phyloP scores from a whole-genome alignment of 2,888 invertebrate species.

The Bellardia bayeri region DNA sequence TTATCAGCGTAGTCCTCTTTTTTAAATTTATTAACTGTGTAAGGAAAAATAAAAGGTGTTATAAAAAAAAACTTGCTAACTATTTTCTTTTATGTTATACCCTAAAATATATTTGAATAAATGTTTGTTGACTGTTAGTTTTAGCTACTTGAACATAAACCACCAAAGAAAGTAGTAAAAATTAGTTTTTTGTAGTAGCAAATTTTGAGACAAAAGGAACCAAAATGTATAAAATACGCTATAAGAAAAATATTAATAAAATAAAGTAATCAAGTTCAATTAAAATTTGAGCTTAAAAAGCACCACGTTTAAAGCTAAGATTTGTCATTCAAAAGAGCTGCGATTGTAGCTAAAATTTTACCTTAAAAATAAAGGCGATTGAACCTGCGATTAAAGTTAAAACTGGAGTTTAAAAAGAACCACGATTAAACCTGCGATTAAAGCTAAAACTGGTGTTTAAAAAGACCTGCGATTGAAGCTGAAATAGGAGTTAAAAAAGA shows the following conservation, averaged over 20 bases:
- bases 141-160: constrained; percentile 57
- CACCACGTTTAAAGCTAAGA: too few relatives aligned
- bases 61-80: constrained; percentile 22
- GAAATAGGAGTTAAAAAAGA: too few relatives aligned
- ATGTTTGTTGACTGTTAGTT: constrained; percentile 55
- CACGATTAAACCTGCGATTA: too few relatives aligned
- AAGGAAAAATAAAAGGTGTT: not conserved
- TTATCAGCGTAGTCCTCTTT: constrained; percentile 33
- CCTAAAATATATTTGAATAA: constrained; percentile 28
- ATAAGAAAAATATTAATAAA: not conserved
- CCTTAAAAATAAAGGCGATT: too few relatives aligned
- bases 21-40: constrained; percentile 56
- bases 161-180: constrained; percentile 39
- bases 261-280: not conserved
- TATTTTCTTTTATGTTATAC: constrained; percentile 39
- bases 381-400: too few relatives aligned
- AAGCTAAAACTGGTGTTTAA: too few relatives aligned
- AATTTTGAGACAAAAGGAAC: not conserved
- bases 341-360: too few relatives aligned
- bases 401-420: too few relatives aligned
- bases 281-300: too few relatives aligned
- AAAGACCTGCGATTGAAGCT: too few relatives aligned
- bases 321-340: too few relatives aligned
- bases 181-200: not conserved
- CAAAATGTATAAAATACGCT: not conserved